These are phyloP conservation scores for Oriolus oriolus DNA, from an alignment of 2,113 vertebrate species.

Conservation along the genomic window DNA sequence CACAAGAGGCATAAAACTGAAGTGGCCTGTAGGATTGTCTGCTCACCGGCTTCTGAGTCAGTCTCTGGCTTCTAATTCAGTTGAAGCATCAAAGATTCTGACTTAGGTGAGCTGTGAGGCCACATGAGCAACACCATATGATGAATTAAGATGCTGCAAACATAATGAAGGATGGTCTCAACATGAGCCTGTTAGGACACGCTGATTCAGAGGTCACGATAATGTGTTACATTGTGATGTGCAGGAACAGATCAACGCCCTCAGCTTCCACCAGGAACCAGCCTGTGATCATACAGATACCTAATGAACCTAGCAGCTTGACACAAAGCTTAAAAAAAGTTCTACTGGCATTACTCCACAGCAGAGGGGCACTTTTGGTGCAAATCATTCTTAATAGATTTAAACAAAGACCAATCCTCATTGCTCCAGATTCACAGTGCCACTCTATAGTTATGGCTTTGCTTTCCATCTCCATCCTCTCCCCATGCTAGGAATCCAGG, in stretches of 20 bases:
- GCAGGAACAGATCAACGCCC: accelerated
- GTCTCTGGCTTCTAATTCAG: neutral
- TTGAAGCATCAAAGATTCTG: neutral
- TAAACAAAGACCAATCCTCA: neutral
- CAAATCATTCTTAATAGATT: neutral
- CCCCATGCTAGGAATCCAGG: neutral
- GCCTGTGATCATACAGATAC: neutral
- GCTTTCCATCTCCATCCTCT: neutral
- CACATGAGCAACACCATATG: neutral
- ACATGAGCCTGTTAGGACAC: neutral
- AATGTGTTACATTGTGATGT: accelerated
- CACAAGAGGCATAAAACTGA: neutral
- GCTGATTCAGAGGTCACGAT: neutral
- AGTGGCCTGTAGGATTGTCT: neutral
- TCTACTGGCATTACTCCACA: neutral
- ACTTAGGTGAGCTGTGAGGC: neutral
- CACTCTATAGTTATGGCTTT: neutral
- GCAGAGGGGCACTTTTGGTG: neutral
- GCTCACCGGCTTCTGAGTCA: neutral
- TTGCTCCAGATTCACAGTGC: neutral
- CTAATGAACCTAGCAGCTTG: neutral
- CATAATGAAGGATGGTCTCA: neutral
- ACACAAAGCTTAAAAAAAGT: neutral
- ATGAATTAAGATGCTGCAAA: neutral
- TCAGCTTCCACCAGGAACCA: neutral